phyloP scores from a whole-genome alignment of 1,140 invertebrate genomes.

The Lasioglossum albipes region DNA sequence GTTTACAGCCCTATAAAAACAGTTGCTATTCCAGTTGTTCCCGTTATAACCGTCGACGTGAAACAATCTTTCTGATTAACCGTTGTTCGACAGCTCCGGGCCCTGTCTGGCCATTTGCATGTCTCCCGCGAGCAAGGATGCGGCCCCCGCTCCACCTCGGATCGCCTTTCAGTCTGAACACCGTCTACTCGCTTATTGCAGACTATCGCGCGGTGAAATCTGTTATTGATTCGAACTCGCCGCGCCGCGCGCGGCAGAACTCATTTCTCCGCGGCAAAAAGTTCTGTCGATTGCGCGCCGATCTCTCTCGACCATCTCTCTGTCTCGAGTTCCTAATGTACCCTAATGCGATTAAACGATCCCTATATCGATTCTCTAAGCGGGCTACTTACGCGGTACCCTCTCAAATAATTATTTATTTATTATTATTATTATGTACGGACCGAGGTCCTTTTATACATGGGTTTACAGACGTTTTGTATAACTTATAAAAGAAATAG shows the following conservation, averaged over 20 bases:
- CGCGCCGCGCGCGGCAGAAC: not conserved
- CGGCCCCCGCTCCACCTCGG: not conserved
- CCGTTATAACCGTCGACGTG: slow-evolving; percentile 32
- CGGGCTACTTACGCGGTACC: not conserved
- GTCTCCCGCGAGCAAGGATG: not conserved
- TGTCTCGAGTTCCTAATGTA: too few relatives aligned
- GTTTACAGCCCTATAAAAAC: slow-evolving; percentile 48
- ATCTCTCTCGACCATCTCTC: too few relatives aligned
- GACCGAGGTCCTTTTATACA: too few relatives aligned
- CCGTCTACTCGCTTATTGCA: not conserved
- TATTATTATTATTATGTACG: too few relatives aligned
- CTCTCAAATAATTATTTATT: too few relatives aligned
- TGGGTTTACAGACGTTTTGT: too few relatives aligned
- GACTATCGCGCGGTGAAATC: slow-evolving; percentile 10
- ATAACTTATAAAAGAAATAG: too few relatives aligned
- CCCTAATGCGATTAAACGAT: not conserved
- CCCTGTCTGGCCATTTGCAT: slow-evolving; percentile 2
- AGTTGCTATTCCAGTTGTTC: slow-evolving; percentile 11
- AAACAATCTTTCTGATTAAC: slow-evolving; percentile 44
- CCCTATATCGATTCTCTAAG: too few relatives aligned
- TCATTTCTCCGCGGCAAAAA: not conserved
- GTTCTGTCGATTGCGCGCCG: too few relatives aligned
- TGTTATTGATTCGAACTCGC: slow-evolving; percentile 18
- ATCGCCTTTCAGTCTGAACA: not conserved
- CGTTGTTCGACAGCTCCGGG: slow-evolving; percentile 21